Conservation (phyloP, 2,113 vertebrate genomes). For the Macroglossus sobrinus region DNA sequence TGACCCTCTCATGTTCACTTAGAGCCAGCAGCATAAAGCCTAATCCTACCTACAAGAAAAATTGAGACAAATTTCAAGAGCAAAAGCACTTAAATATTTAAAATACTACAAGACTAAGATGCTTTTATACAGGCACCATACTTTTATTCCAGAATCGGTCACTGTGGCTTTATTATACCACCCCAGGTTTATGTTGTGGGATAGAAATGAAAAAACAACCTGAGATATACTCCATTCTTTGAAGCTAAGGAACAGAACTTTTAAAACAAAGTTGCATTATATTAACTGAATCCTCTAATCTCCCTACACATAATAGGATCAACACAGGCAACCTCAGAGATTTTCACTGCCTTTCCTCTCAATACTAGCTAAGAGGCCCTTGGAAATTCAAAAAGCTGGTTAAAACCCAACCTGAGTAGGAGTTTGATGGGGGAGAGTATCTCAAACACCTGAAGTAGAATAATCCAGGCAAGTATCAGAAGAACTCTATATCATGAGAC, state of each 20-base stretch:
- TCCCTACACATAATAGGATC: background rate
- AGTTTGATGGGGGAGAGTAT: background rate
- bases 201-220: background rate
- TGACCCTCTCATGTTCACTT: background rate
- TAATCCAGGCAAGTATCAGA: background rate
- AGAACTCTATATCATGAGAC: background rate
- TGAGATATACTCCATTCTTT: background rate
- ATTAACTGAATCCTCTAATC: background rate
- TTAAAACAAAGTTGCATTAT: background rate
- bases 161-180: background rate
- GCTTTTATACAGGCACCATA: background rate
- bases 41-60: background rate
- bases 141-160: background rate
- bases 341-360: background rate
- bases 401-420: background rate
- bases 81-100: background rate
- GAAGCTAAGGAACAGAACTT: background rate
- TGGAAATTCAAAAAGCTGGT: background rate
- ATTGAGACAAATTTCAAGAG: background rate
- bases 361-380: background rate
- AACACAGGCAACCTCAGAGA: background rate
- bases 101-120: background rate
- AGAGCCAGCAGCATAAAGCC: background rate
- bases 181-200: background rate
- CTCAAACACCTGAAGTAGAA: background rate